Percentiles rank a stretch among this genome's conserved stretches.
Evolutionary conservation across 1,140 invertebrate species (phyloP).

Genomic region (Condylostylus longicornis): DNA sequence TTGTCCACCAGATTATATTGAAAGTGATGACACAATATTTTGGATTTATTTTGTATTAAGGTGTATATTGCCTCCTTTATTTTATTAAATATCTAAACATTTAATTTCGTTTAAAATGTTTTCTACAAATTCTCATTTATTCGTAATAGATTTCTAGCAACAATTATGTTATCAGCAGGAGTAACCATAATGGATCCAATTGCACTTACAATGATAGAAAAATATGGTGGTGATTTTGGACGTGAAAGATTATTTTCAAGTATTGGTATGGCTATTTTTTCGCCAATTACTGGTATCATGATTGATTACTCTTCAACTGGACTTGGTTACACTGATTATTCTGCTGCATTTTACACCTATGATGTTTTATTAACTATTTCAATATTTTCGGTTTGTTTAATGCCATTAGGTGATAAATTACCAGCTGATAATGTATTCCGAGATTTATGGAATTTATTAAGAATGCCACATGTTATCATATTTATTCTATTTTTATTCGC

Average conservation of each 20-base stretch:
- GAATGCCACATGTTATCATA: conserved; percentile 55
- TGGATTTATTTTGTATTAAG: conserved; percentile 60
- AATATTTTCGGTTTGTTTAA: conserved; percentile 48
- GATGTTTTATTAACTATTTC: conserved; percentile 52
- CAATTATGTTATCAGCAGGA: conserved; percentile 55
- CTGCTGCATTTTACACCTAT: conserved; percentile 59
- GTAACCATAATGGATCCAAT: conserved; percentile 73
- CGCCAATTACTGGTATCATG: conserved; percentile 59
- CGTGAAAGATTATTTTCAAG: conserved; percentile 62
- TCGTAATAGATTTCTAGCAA: conserved; percentile 46
- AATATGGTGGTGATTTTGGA: conserved; percentile 64
- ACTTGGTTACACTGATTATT: conserved; percentile 59
- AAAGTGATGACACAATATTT: conserved; percentile 56
- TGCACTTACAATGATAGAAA: conserved; percentile 61
- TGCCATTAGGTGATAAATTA: conserved; percentile 54
- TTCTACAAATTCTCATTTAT: not conserved
- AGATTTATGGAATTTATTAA: conserved; percentile 52
- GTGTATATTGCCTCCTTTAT: conserved; percentile 6
- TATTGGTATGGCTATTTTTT: conserved; percentile 64
- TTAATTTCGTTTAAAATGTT: not conserved
- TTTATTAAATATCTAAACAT: not conserved
- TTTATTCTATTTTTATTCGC: conserved; percentile 63
- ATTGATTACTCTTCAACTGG: conserved; percentile 48
- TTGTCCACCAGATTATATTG: conserved; percentile 56
- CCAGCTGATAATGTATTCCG: conserved; percentile 54